Evolutionary conservation across 2,113 vertebrate genomes (phyloP).

Genomic region (Neomonachus schauinslandi): DNA sequence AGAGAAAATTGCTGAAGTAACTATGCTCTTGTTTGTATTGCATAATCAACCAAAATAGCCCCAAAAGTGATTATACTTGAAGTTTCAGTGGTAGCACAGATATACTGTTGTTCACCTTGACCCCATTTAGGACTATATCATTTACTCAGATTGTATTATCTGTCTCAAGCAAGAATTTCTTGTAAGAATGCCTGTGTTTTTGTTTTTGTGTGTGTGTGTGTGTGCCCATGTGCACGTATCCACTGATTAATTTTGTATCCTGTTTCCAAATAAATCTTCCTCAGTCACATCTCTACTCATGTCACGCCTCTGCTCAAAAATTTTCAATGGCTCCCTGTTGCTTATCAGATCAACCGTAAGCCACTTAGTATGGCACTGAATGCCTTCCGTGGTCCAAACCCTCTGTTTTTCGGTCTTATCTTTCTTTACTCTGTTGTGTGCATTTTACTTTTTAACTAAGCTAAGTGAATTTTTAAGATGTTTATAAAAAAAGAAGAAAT

Average conservation of each 20-base stretch:
- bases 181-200: neutral
- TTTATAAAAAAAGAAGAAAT: neutral
- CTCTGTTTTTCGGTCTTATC: neutral
- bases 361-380: neutral
- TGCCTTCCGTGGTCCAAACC: neutral
- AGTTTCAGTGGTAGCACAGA: neutral
- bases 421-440: neutral
- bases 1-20: constrained; percentile 35
- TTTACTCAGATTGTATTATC: neutral
- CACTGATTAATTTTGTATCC: neutral
- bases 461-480: neutral
- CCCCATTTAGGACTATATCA: neutral
- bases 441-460: constrained; percentile 27
- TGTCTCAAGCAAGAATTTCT: neutral
- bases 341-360: neutral
- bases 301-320: neutral
- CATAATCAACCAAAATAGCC: constrained; percentile 24
- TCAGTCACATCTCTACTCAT: neutral
- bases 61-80: neutral
- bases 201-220: neutral
- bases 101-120: neutral
- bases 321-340: neutral
- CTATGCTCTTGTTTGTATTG: neutral
- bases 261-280: neutral
- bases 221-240: neutral